Base-by-base conservation (phyloP, 2,113 vertebrate species). In the Psilopogon haemacephalus region DNA sequence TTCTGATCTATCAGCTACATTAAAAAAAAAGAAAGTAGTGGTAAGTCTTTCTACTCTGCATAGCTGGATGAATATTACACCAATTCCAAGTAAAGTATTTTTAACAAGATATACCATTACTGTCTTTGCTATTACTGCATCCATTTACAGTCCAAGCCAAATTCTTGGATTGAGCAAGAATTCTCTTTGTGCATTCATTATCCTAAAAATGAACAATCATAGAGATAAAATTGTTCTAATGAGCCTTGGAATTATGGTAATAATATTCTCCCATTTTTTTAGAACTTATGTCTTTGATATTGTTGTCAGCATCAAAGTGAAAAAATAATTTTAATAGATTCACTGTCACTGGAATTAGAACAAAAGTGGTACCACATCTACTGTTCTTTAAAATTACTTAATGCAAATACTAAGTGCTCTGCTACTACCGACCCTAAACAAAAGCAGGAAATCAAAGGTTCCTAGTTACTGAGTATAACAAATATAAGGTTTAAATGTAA, bases 11-110 rank as follows among this genome's bases (percentile, higher is more conserved):
- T 46, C 8, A 40, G 6, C 14, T 44, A 55, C 12, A 46, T 33
- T 56, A 1, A 30, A 42, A 30, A 30, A 28, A 81, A 84, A 44
- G 3, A 23, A 83, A 59, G 3, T 23, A 50, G 11, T 40, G 10
- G 24, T 65, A 84, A 77, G 1, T 59, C 19, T 52, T 62, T 62
- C 44, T 7, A 50, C 5, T 86, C 52, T 77, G 28, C 19, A 55
- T 40, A 54, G 5, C 4, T 65, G 10, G 9, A 27, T 44, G 21
- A 27, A 24, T 62, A 65, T 32, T 73, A 42, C 0, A 0, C 8
- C 5, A 11, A 40, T 11, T 59, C 33, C 19, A 76, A 37, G 28
- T 28, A 84, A 80, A 80, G 92, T n/a, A 15, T 4, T 35, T 26
- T 44, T 44, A 72, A 55, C 11, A 59, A 59, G 48, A 50, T 32